Evolutionary conservation across 2,113 vertebrate genomes (phyloP).

Genomic region (Empidonax alnorum): DNA sequence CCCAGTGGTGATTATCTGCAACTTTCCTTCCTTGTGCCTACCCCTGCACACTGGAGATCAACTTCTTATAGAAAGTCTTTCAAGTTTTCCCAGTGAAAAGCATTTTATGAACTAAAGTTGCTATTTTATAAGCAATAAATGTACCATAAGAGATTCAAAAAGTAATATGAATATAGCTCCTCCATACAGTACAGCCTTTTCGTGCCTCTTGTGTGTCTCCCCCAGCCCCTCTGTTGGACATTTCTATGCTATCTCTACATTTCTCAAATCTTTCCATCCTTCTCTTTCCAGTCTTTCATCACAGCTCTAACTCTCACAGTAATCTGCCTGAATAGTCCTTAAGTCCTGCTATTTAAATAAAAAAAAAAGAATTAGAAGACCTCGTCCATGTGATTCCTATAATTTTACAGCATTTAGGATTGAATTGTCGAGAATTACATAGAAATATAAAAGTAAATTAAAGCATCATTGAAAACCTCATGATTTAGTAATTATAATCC

Average conservation of each 20-base stretch:
- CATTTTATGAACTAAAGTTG: background rate
- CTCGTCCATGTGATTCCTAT: background rate
- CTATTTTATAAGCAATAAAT: background rate
- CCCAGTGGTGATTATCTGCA: background rate
- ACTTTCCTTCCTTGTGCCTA: background rate
- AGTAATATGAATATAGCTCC: background rate
- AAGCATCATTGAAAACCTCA: background rate
- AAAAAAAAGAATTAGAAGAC: background rate
- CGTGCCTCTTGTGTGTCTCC: background rate
- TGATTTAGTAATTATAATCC: conserved; percentile 32
- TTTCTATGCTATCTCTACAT: background rate
- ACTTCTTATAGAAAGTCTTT: background rate
- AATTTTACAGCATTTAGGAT: background rate
- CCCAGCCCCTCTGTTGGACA: background rate
- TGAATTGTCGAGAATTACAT: background rate
- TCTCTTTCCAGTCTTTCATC: background rate
- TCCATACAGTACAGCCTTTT: background rate
- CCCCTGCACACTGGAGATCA: background rate
- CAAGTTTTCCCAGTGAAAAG: conserved; percentile 5
- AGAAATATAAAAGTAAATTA: conserved; percentile 12
- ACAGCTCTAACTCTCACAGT: background rate
- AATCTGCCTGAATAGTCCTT: background rate
- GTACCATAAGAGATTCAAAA: background rate
- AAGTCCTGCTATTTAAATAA: background rate
- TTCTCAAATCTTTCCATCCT: background rate